phyloP scores from a whole-genome alignment of 2,113 vertebrate genomes.

The Sterna hirundo region DNA sequence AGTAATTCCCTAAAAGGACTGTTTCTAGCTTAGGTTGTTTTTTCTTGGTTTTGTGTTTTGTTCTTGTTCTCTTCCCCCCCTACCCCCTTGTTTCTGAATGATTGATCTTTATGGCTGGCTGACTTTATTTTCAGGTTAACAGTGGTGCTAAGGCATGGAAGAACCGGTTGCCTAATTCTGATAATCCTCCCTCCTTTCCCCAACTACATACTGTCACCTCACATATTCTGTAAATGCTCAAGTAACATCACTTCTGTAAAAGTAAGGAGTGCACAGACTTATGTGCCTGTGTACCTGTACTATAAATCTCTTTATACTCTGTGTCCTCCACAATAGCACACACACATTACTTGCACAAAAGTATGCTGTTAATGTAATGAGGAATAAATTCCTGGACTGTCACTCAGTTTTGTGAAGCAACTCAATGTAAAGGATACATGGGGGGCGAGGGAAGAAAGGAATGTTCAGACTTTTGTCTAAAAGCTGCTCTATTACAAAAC shows the following conservation, averaged over 20 bases:
- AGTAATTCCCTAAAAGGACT: neutral
- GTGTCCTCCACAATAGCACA: neutral
- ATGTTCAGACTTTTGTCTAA: neutral
- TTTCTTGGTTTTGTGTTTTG: too few relatives aligned
- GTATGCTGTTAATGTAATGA: neutral
- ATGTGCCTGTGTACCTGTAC: neutral
- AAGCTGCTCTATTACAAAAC: neutral
- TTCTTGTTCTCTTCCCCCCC: too few relatives aligned
- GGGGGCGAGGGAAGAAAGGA: neutral
- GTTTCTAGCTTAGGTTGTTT: neutral
- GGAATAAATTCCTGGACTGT: neutral
- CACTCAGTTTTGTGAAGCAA: neutral
- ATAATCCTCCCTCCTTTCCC: neutral
- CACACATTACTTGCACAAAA: neutral
- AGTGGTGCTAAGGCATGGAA: neutral
- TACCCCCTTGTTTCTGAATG: neutral
- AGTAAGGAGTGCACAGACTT: neutral
- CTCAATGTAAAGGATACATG: neutral
- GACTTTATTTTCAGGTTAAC: neutral
- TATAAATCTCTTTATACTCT: neutral
- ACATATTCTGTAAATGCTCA: neutral
- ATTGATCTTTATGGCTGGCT: neutral
- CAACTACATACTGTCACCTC: fast-evolving
- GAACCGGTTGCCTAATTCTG: neutral
- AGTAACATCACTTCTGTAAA: neutral